Percentiles rank a stretch among this genome's conserved stretches.
Evolutionary conservation across 2,888 invertebrate species (phyloP).

Genomic region (Drosophila quinaria): DNA sequence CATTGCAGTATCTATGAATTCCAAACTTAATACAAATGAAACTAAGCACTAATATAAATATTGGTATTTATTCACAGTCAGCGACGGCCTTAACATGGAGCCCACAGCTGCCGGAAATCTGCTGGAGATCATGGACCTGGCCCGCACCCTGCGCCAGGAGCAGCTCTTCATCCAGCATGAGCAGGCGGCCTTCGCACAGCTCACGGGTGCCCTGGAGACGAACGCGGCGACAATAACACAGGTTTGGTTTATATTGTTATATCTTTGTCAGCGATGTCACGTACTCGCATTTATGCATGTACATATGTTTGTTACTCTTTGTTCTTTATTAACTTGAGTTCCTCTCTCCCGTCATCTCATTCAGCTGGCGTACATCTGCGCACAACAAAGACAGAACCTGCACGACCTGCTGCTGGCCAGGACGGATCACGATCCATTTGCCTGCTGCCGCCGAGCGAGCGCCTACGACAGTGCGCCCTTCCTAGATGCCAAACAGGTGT

Average conservation of each 20-base stretch:
- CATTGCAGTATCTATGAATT: not conserved
- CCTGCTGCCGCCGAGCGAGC: slow-evolving; percentile 91
- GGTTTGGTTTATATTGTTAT: slow-evolving; percentile 73
- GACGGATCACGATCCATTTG: slow-evolving; percentile 91
- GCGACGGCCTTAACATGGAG: slow-evolving; percentile 77
- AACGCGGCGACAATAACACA: slow-evolving; percentile 87
- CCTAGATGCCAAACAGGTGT: slow-evolving; percentile 92
- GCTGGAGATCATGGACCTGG: slow-evolving; percentile 86
- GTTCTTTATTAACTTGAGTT: slow-evolving; percentile 26
- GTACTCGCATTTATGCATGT: slow-evolving; percentile 4
- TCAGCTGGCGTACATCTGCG: slow-evolving; percentile 93
- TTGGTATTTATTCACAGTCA: slow-evolving; percentile 16
- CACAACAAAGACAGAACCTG: slow-evolving; percentile 93
- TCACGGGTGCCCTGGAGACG: slow-evolving; percentile 90
- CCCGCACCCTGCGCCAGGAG: slow-evolving; percentile 88
- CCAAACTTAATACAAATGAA: not conserved
- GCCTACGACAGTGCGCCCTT: slow-evolving; percentile 89
- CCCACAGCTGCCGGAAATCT: slow-evolving; percentile 84
- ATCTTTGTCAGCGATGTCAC: slow-evolving; percentile 24
- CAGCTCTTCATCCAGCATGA: slow-evolving; percentile 95
- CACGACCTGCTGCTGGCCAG: slow-evolving; percentile 91
- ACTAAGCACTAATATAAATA: not conserved
- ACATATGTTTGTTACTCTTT: not conserved
- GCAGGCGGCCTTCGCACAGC: slow-evolving; percentile 91
- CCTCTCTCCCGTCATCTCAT: slow-evolving; percentile 83